A percentile compares a stretch with the other conserved stretches of the same genome.
Evolutionary conservation across 2,113 vertebrate genomes (phyloP).

Genomic region (Crotalus tigris): DNA sequence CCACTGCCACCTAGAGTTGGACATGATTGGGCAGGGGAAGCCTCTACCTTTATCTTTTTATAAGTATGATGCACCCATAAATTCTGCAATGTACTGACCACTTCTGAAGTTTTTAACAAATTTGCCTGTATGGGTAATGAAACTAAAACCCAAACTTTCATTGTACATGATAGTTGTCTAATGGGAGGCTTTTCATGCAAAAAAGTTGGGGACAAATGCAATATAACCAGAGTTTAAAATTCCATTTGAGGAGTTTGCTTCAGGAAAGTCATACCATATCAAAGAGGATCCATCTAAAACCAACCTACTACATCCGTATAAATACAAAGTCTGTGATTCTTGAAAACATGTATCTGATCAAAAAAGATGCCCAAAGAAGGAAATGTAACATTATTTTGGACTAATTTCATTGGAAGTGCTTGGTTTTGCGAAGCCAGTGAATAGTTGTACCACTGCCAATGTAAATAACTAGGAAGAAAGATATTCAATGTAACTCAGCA

Average conservation of each 20-base stretch:
- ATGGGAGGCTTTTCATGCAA: neutral
- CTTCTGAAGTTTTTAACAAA: neutral
- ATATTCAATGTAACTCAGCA: conserved; percentile 14
- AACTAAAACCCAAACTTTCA: neutral
- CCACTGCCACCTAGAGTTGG: neutral
- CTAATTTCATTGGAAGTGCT: neutral
- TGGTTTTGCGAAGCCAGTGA: neutral
- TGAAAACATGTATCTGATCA: neutral
- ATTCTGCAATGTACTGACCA: neutral
- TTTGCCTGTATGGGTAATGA: neutral
- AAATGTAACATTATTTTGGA: conserved; percentile 1
- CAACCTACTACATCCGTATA: neutral
- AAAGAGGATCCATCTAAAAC: neutral
- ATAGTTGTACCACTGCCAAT: neutral
- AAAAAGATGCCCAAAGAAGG: conserved; percentile 18
- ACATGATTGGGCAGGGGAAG: neutral
- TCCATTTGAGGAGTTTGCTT: neutral
- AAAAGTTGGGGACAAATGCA: neutral
- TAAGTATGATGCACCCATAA: neutral
- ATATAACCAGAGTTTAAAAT: neutral
- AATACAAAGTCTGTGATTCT: neutral
- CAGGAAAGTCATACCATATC: neutral
- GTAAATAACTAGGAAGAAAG: conserved; percentile 14
- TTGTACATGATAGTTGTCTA: neutral
- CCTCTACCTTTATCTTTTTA: neutral